These are phyloP conservation scores for Chionomys nivalis DNA, from an alignment of 2,113 vertebrate species.

Conservation along the genomic window DNA sequence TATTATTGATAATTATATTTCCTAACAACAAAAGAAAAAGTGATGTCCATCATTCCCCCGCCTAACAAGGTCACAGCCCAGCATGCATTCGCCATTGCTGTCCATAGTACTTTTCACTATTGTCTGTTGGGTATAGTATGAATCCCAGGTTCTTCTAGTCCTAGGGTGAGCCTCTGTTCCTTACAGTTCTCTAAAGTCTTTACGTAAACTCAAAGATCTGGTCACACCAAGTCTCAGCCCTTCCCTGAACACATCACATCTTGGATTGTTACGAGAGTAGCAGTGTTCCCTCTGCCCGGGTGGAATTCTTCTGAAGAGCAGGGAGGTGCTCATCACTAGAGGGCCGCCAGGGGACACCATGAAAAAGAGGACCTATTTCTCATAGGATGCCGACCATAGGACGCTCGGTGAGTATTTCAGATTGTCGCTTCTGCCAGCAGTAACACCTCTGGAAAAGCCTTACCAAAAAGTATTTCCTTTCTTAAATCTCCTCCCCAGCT, in stretches of 20 bases:
- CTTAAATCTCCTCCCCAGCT: background rate
- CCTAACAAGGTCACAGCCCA: background rate
- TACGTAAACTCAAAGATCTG: background rate
- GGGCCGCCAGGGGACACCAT: background rate
- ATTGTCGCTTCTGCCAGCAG: no score
- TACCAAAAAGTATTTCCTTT: background rate
- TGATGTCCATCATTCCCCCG: background rate
- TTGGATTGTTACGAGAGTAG: background rate
- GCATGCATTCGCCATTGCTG: background rate
- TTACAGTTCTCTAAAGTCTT: background rate
- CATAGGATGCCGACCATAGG: accelerated
- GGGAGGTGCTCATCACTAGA: background rate
- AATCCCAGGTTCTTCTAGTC: background rate
- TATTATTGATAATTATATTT: background rate
- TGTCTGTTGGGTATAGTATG: background rate
- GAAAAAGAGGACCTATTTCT: background rate
- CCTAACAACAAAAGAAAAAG: constrained; percentile 29
- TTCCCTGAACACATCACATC: background rate
- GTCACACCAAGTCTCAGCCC: background rate
- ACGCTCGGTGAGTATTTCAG: background rate
- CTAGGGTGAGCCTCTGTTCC: background rate
- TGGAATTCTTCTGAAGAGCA: background rate
- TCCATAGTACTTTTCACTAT: background rate
- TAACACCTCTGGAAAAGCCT: background rate
- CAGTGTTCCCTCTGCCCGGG: background rate